Conservation (phyloP, 1,140 invertebrate genomes). For the Gryon sp. region DNA sequence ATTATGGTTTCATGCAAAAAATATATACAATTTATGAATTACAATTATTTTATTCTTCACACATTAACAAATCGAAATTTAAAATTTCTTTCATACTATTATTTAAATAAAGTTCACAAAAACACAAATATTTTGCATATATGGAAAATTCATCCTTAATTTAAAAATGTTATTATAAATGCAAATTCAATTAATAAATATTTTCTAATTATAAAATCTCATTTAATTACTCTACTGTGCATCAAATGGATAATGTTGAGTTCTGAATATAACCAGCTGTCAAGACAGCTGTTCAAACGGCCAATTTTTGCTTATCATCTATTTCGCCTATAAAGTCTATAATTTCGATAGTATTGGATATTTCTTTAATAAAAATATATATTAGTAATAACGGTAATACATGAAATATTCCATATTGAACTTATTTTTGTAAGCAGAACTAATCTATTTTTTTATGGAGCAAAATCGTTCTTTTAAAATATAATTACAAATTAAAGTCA, state of each 20-base stretch:
- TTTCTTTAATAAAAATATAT: slow-evolving; percentile 46
- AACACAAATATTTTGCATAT: no score
- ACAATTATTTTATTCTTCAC: background rate
- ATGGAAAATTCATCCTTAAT: background rate
- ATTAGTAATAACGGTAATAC: no score
- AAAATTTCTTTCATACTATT: no score
- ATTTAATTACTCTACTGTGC: slow-evolving; percentile 55
- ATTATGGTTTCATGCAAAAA: slow-evolving; percentile 40
- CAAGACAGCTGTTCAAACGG: slow-evolving; percentile 72
- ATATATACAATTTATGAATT: slow-evolving; percentile 11
- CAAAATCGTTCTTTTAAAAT: no score
- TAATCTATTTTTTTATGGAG: no score
- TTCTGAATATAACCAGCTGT: slow-evolving; percentile 67
- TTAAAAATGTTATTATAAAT: slow-evolving; percentile 6
- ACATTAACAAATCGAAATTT: background rate
- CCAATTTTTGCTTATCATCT: slow-evolving; percentile 61
- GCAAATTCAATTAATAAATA: slow-evolving; percentile 42
- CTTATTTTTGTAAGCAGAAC: no score
- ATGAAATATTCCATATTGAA: no score
- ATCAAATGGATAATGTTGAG: slow-evolving; percentile 56
- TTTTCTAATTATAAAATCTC: slow-evolving; percentile 48
- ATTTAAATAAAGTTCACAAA: no score
- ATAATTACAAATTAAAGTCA: no score
- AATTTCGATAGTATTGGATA: slow-evolving; percentile 46
- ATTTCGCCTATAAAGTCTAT: slow-evolving; percentile 41